A percentile compares a stretch with the other conserved stretches of the same genome.
Conservation (phyloP, 2,797 vertebrate species). For the Halcyon badia region DNA sequence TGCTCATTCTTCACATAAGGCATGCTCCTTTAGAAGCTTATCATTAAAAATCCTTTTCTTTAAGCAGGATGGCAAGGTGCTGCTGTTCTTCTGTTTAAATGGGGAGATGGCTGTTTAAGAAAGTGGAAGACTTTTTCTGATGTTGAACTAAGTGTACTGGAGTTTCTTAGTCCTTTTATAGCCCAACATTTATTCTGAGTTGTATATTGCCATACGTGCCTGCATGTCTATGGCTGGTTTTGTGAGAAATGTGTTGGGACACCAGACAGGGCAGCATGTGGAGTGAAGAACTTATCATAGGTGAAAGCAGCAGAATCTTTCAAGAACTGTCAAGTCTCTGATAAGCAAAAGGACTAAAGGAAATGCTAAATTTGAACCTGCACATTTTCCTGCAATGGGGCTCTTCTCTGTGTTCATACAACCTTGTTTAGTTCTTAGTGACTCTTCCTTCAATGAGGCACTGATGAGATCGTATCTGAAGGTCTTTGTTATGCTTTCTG, state of each 20-base stretch:
- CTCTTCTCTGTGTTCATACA: neutral
- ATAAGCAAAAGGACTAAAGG: neutral
- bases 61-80: neutral
- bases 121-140: neutral
- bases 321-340: neutral
- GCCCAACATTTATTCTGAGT: neutral
- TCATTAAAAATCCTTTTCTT: neutral
- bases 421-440: neutral
- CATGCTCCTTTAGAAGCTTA: neutral
- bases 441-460: neutral
- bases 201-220: neutral
- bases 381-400: neutral
- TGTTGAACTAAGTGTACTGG: neutral
- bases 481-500: constrained; percentile 42
- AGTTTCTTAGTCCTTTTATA: neutral
- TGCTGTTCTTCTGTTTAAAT: neutral
- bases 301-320: neutral
- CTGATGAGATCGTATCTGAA: constrained; percentile 15
- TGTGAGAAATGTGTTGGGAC: neutral
- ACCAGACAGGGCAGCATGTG: neutral
- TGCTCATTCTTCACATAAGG: neutral
- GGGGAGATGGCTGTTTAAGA: neutral
- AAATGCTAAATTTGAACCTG: neutral
- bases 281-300: neutral
- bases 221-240: accelerated